phyloP scores from a whole-genome alignment of 2,888 invertebrate genomes.

The Megastigmus dorsalis region DNA sequence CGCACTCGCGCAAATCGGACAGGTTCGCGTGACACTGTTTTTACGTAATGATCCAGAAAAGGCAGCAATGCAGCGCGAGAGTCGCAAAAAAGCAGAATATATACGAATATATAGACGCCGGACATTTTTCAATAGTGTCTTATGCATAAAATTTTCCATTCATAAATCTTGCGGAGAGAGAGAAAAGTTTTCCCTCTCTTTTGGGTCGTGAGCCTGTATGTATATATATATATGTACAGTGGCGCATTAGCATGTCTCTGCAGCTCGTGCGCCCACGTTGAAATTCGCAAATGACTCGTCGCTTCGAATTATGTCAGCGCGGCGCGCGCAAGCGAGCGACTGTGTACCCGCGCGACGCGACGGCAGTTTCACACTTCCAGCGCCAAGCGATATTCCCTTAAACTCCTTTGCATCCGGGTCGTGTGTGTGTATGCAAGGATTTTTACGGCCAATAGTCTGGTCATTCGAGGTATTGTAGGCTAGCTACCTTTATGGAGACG shows the following conservation, averaged over 20 bases:
- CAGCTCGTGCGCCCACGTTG: conserved; percentile 38
- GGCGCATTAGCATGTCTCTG: conserved; percentile 23
- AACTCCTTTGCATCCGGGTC: conserved; percentile 8
- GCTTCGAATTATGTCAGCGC: conserved; percentile 48
- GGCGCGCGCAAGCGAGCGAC: not conserved
- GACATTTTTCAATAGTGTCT: too few species aligned
- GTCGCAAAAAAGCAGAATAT: too few species aligned
- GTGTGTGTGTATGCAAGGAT: not conserved
- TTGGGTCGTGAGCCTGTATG: not conserved
- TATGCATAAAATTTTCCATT: too few species aligned
- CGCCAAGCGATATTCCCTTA: not conserved
- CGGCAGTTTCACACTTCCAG: conserved; percentile 25
- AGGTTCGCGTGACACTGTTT: not conserved
- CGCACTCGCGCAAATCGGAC: too few species aligned
- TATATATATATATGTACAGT: too few species aligned
- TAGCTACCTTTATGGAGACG: too few species aligned
- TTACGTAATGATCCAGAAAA: not conserved
- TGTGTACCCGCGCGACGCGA: not conserved
- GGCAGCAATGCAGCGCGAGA: not conserved
- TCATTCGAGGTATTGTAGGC: too few species aligned
- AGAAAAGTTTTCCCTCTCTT: not conserved
- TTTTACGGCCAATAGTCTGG: too few species aligned
- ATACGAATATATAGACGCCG: too few species aligned
- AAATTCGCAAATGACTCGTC: conserved; percentile 51
- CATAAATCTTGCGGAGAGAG: not conserved